Base-by-base conservation (phyloP, 2,113 vertebrate species). In the Cavia aperea region DNA sequence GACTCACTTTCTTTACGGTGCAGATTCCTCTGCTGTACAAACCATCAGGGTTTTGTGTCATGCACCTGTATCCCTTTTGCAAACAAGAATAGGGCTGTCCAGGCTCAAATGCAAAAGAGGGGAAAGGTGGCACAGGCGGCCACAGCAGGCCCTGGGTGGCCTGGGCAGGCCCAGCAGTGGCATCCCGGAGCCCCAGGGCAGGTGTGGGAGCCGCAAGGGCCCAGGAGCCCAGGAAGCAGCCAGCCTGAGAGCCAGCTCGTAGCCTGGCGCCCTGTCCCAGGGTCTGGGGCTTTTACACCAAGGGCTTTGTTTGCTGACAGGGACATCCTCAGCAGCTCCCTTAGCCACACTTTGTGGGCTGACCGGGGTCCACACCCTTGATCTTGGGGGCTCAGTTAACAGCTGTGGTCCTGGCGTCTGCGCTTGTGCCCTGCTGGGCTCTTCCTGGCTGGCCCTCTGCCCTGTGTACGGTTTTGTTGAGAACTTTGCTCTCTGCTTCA, bases 1-100 rank as follows among this genome's bases (percentile, higher is more conserved):
- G 78, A 73, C 31, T 66, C 10, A n/a, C 65, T 89, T 26, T 14
- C 46, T 75, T 36, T 2, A 75, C 39, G 13, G 8, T 26, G 73
- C 39, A 72, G 36, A 86, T 86, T 91, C 33, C 24, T 77, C 4
- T 66, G 23, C 46, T 68, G 36, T 60, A 70, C 29, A 18, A 93
- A 90, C 81, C 36, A 5, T 84, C 19, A 26, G 49, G 43, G 24
- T 31, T 77, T 46, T 77, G 46, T 9, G 56, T 11, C 62, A 46
- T 65, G 33, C 51, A 56, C 24, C 36, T 73, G 13, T 36, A 66
- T 60, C 26, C 66, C 24, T 89, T 92, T 75, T 89, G 39, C 39
- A 62, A 68, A 62, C 91, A 85, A 95, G 75, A 94, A 58, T 86
- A 81, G 77, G 66, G 29, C 29, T 72, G 4, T 94, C 89, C n/a